Evolutionary conservation across 1,140 invertebrate genomes (phyloP).

Genomic region (Microplitis demolitor): DNA sequence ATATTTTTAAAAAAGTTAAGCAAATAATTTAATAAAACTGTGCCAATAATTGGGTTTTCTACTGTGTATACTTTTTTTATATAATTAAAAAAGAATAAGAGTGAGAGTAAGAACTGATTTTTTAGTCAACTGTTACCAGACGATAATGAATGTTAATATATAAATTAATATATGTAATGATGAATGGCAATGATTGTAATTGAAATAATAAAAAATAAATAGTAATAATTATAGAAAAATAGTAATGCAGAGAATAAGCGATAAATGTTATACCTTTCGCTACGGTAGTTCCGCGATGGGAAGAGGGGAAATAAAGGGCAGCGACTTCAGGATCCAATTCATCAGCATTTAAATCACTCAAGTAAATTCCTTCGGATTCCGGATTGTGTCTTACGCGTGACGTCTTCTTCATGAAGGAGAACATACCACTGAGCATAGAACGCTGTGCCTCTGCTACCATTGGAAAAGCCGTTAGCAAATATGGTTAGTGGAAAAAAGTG

Average conservation of each 20-base stretch:
- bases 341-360: slow-evolving; percentile 88
- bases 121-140: background rate
- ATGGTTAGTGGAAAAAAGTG: slow-evolving; percentile 40
- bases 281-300: slow-evolving; percentile 49
- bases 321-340: slow-evolving; percentile 89
- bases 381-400: slow-evolving; percentile 72
- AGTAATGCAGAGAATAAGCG: slow-evolving; percentile 20
- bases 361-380: slow-evolving; percentile 84
- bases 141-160: background rate
- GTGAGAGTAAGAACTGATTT: background rate
- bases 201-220: slow-evolving; percentile 10
- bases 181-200: no score
- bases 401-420: slow-evolving; percentile 88
- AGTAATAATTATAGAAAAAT: slow-evolving; percentile 17
- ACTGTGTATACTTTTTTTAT: no score
- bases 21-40: no score
- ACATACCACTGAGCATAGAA: slow-evolving; percentile 87
- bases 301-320: slow-evolving; percentile 83
- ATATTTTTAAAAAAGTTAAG: no score
- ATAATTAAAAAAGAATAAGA: no score
- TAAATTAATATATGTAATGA: no score
- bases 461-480: slow-evolving; percentile 42
- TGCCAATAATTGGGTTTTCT: no score
- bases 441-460: slow-evolving; percentile 66
- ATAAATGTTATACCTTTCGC: slow-evolving; percentile 48